A percentile compares a stretch with the other conserved stretches of the same genome.
These are phyloP conservation scores for Myopa testacea DNA, from an alignment of 2,888 invertebrate species.

Conservation along the genomic window DNA sequence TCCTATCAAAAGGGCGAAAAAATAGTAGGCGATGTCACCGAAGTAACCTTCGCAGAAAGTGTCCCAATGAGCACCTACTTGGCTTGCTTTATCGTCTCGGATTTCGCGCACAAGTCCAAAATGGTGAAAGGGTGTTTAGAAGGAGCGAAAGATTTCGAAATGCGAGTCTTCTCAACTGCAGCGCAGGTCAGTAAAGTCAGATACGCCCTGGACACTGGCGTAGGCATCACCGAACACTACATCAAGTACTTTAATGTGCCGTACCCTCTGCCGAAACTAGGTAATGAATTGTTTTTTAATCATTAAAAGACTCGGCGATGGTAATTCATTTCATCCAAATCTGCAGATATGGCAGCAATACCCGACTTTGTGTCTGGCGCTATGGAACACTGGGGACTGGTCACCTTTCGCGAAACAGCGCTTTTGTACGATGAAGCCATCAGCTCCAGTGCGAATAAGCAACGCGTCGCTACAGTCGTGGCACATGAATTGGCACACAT, in stretches of 20 bases:
- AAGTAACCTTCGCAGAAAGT: slow-evolving; percentile 81
- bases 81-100: slow-evolving; percentile 90
- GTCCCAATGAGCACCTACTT: slow-evolving; percentile 95
- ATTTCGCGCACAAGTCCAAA: slow-evolving; percentile 75
- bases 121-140: slow-evolving; percentile 70
- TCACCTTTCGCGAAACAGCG: slow-evolving; percentile 89
- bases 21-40: slow-evolving; percentile 68
- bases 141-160: slow-evolving; percentile 72
- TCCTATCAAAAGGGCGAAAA: slow-evolving; percentile 29
- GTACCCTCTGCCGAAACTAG: slow-evolving; percentile 90
- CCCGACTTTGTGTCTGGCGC: slow-evolving; percentile 75
- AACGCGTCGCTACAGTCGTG: slow-evolving; percentile 81
- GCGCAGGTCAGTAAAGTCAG: slow-evolving; percentile 79
- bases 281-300: slow-evolving; percentile 68
- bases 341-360: slow-evolving; percentile 63
- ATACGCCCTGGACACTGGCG: slow-evolving; percentile 81
- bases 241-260: slow-evolving; percentile 84
- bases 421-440: slow-evolving; percentile 80
- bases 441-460: slow-evolving; percentile 82
- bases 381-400: slow-evolving; percentile 96
- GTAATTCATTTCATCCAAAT: background rate
- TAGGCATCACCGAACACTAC: slow-evolving; percentile 81
- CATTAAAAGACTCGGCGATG: background rate
- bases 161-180: slow-evolving; percentile 80
- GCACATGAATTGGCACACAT: slow-evolving; percentile 95